Evolutionary conservation across 2,797 vertebrate genomes (phyloP).

Genomic region (Ctenosaura bakeri): DNA sequence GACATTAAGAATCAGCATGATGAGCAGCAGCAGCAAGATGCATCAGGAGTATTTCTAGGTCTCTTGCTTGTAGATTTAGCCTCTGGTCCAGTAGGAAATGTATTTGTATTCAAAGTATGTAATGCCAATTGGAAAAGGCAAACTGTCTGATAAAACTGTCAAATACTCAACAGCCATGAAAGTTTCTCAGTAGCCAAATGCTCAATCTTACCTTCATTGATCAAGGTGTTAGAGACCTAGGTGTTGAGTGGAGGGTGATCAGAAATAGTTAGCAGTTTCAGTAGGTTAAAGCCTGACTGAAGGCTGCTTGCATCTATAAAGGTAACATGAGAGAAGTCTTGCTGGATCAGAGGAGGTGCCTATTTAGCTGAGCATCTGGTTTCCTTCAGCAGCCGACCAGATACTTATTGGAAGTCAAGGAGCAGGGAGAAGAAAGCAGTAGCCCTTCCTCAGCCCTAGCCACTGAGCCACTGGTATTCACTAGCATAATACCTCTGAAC

Average conservation of each 20-base stretch:
- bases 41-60: background rate
- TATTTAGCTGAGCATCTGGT: background rate
- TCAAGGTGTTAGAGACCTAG: too few species aligned
- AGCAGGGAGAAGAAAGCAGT: background rate
- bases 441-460: background rate
- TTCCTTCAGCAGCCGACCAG: background rate
- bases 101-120: background rate
- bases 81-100: background rate
- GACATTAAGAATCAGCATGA: background rate
- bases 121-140: background rate
- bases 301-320: background rate
- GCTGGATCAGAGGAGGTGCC: background rate
- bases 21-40: background rate
- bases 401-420: background rate
- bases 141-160: background rate
- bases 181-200: background rate
- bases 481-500: background rate
- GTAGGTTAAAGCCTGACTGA: background rate
- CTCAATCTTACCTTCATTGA: background rate
- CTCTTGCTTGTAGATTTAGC: background rate
- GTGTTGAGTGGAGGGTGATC: background rate
- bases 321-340: background rate
- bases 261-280: background rate
- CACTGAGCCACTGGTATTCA: background rate
- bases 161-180: background rate